Conservation (phyloP, 2,113 vertebrate species). For the Pterocles gutturalis region DNA sequence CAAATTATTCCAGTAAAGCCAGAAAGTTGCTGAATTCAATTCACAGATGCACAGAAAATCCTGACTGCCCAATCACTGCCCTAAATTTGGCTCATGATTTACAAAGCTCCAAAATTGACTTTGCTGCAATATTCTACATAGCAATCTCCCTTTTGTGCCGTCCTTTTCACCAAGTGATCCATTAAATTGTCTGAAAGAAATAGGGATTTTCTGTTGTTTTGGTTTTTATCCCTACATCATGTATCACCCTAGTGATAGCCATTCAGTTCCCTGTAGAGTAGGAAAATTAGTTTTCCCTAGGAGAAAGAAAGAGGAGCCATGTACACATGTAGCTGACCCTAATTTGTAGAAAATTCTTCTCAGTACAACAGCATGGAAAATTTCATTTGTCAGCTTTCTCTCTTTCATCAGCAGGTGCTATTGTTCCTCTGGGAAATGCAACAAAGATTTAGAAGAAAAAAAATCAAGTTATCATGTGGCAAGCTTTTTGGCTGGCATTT, state of each 20-base stretch:
- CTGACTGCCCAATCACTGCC: neutral
- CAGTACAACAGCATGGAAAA: neutral
- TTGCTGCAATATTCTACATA: constrained; percentile 1
- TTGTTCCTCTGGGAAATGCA: constrained; percentile 6
- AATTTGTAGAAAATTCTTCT: constrained; percentile 54
- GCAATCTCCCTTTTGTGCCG: constrained; percentile 20
- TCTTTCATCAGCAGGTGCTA: constrained; percentile 47
- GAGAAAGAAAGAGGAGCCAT: constrained; percentile 1
- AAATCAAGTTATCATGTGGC: neutral
- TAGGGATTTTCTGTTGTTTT: constrained; percentile 1
- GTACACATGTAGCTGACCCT: neutral
- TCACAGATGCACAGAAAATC: neutral
- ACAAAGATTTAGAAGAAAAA: constrained; percentile 13
- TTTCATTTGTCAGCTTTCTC: neutral
- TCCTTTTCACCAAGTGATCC: neutral
- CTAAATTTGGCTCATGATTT: constrained; percentile 16
- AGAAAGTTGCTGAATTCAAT: neutral
- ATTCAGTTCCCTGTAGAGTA: neutral
- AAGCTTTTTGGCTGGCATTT: neutral
- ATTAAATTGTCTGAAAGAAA: constrained; percentile 39
- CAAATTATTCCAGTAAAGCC: constrained; percentile 39
- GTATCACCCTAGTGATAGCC: neutral
- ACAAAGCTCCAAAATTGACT: constrained; percentile 29
- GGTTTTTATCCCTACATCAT: neutral
- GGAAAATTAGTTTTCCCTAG: constrained; percentile 20